Percentiles rank a stretch among this genome's conserved stretches.
Conservation (phyloP, 2,888 invertebrate species). For the Orthosia incerta region DNA sequence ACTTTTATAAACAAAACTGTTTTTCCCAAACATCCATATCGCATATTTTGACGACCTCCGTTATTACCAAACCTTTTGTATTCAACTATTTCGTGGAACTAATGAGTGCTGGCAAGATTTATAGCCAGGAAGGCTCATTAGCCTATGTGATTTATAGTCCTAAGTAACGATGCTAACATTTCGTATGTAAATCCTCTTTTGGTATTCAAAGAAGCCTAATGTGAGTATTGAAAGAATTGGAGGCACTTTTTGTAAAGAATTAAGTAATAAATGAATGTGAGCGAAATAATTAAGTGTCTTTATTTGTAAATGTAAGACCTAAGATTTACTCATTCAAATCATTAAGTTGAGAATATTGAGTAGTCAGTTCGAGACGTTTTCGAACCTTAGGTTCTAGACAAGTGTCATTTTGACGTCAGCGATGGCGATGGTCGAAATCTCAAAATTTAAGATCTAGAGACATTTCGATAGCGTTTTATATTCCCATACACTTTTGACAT, state of each 20-base stretch:
- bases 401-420: too few species aligned
- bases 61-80: conserved; percentile 26
- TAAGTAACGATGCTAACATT: conserved; percentile 56
- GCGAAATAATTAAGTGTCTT: conserved; percentile 1
- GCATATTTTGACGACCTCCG: neutral
- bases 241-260: conserved; percentile 12
- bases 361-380: too few species aligned
- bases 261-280: conserved; percentile 2
- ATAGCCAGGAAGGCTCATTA: conserved; percentile 66
- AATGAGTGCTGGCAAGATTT: conserved; percentile 70
- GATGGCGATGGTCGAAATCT: too few species aligned
- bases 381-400: too few species aligned
- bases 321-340: neutral
- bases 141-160: conserved; percentile 67
- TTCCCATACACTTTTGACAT: too few species aligned
- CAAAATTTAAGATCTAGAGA: too few species aligned
- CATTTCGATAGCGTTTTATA: too few species aligned
- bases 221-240: conserved; percentile 36
- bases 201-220: conserved; percentile 57
- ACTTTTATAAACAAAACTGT: neutral
- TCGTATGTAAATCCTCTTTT: conserved; percentile 63
- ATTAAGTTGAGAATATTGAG: neutral
- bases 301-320: neutral
- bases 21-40: neutral
- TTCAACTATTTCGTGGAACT: conserved; percentile 36